Base-by-base conservation (phyloP, 2,888 invertebrate species). In the Agrotis segetum region DNA sequence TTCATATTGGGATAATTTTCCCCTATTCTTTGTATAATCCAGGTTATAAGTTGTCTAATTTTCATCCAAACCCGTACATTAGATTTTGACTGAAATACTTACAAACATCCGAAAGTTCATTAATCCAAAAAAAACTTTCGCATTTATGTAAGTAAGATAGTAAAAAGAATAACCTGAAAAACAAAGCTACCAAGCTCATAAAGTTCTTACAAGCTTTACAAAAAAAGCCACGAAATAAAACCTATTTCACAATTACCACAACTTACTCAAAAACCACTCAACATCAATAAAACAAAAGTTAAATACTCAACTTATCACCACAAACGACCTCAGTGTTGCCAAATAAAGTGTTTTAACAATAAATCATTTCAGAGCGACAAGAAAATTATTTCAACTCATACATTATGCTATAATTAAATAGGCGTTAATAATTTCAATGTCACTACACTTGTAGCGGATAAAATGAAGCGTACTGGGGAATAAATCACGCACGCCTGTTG, bases 401-500 rank as follows among this genome's bases (percentile, higher is more conserved):
- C 47, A 73, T 83, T 77, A 77, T 65, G 60, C 49, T 64, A 29
- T 74, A 77, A 86, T 86, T 87, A 84, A 83, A 82, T 64, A 67
- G 49, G 69, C 80, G 81, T 85, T 85, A 74, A 82, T 86, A 81
- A 84, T 84, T 74, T 76, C 77, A 77, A 71, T 79, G 84, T 82
- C 85, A 85, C 84, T 85, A 86, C 83, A 68, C 66, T 80, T 77
- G 71, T 76, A 81, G 87, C 81, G 85, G 82, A 85, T 88, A 88
- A 88, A 88, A 88, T 87, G 87, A 85, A 86, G 87, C 87, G 86
- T 86, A 85, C 85, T 83, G 72, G 80, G 70, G 71, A 87, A 91
- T 91, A 92, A 93, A 92, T 92, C 92, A 82, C 63, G 7, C 85
- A 81, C 77, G 84, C 88, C 87, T 82, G 72, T 56, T 81, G 87